phyloP scores from a whole-genome alignment of 2,888 invertebrate genomes.

The Dasypolia templi region DNA sequence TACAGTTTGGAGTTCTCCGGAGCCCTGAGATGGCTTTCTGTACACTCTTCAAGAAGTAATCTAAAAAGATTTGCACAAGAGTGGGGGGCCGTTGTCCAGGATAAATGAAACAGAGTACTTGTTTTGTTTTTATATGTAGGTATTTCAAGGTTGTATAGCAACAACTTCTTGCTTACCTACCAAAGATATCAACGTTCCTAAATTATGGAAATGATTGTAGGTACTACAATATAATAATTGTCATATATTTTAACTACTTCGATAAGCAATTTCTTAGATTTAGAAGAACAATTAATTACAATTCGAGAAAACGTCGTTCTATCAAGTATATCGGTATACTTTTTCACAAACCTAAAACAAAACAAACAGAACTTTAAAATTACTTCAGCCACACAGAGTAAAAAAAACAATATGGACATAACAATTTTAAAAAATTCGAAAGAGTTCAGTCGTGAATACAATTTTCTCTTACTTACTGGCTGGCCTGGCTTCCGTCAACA shows the following conservation, averaged over 20 bases:
- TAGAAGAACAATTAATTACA: not conserved
- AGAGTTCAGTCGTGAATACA: conserved; percentile 81
- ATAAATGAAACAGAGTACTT: conserved; percentile 12
- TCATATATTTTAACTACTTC: not conserved
- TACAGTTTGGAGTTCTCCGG: conserved; percentile 44
- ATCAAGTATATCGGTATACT: not conserved
- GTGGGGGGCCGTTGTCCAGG: not conserved
- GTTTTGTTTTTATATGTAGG: not conserved
- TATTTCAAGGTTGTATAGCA: not conserved
- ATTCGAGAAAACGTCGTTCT: not conserved
- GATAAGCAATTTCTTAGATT: not conserved
- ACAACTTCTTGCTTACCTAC: not conserved
- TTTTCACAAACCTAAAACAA: not conserved
- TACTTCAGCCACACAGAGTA: not conserved
- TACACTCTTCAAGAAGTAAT: conserved; percentile 36
- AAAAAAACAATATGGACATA: conserved; percentile 52
- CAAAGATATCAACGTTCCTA: not conserved
- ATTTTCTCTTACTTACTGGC: conserved; percentile 86
- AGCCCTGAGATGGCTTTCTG: conserved; percentile 48
- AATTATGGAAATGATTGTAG: not conserved
- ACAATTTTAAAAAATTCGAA: conserved; percentile 80
- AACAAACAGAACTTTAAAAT: not conserved
- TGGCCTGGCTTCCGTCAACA: conserved; percentile 82
- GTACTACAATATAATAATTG: too few species aligned
- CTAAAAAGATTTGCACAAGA: too few species aligned